These are phyloP conservation scores for Ciconia stormi DNA, from an alignment of 2,113 vertebrate genomes.

Conservation along the genomic window DNA sequence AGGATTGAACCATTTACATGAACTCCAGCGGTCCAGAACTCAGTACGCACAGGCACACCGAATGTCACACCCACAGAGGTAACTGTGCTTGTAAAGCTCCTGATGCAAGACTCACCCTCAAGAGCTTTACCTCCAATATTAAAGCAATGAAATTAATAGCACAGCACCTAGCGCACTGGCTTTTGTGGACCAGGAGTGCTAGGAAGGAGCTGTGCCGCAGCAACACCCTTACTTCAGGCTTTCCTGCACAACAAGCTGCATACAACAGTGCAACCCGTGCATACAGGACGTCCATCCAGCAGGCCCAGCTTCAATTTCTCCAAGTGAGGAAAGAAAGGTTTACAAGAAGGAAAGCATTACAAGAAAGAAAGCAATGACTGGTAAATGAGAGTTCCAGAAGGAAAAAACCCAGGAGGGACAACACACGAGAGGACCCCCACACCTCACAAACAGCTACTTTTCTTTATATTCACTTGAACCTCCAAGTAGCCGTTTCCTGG, in stretches of 20 bases:
- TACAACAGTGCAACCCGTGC: background rate
- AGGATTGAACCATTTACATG: background rate
- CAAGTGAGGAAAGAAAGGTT: background rate
- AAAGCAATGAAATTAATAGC: background rate
- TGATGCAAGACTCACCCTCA: background rate
- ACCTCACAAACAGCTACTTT: background rate
- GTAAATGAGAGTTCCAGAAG: background rate
- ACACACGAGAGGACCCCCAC: background rate
- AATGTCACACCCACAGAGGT: background rate
- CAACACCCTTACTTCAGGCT: background rate
- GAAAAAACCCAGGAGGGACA: background rate
- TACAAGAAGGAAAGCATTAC: background rate
- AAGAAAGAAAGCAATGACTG: background rate
- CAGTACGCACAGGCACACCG: fast-evolving
- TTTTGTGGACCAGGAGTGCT: background rate
- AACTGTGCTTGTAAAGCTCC: background rate
- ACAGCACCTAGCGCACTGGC: background rate
- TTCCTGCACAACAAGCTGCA: background rate
- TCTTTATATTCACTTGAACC: background rate
- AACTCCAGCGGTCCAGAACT: background rate
- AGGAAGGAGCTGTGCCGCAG: background rate
- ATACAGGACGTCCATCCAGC: background rate
- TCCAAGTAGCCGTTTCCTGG: background rate
- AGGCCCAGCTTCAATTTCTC: background rate
- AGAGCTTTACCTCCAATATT: background rate